phyloP scores from a whole-genome alignment of 2,113 vertebrate genomes.

The Entelurus aequoreus region DNA sequence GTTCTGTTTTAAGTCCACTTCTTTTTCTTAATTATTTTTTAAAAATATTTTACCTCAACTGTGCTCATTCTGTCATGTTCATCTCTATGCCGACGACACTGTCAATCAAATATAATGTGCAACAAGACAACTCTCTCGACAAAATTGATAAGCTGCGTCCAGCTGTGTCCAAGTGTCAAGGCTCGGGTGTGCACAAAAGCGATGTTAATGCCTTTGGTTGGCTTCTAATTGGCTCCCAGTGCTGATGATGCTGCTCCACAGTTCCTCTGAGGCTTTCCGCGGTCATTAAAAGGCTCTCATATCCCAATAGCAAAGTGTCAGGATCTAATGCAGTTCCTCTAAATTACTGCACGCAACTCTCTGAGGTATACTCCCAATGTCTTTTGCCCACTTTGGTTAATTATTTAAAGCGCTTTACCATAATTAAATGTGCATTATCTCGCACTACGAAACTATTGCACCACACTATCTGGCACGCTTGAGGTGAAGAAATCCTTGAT shows the following conservation, averaged over 20 bases:
- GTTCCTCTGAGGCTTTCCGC: slow-evolving; percentile 26
- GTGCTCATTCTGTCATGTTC: no score
- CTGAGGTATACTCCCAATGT: neutral
- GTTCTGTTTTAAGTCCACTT: no score
- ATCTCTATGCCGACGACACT: no score
- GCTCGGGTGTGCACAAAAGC: slow-evolving; percentile 10
- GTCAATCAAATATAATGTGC: no score
- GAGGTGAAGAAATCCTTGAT: neutral
- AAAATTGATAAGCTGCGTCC: no score
- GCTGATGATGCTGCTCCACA: slow-evolving; percentile 17
- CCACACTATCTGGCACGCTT: neutral
- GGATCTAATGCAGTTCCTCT: slow-evolving; percentile 22
- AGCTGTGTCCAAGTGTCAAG: no score
- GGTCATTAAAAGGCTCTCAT: slow-evolving; percentile 12
- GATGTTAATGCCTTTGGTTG: slow-evolving; percentile 38
- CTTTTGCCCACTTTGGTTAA: slow-evolving; percentile 22
- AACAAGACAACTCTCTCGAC: no score
- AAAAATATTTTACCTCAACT: no score
- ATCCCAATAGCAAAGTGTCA: slow-evolving; percentile 23
- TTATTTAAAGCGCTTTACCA: slow-evolving; percentile 12
- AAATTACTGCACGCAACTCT: slow-evolving; percentile 9
- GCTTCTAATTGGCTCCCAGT: slow-evolving; percentile 41
- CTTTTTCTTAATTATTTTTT: no score
- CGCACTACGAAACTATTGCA: neutral
- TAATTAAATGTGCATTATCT: slow-evolving; percentile 12